Base-by-base conservation (phyloP, 2,888 invertebrate genomes). In the Sicus ferrugineus region DNA sequence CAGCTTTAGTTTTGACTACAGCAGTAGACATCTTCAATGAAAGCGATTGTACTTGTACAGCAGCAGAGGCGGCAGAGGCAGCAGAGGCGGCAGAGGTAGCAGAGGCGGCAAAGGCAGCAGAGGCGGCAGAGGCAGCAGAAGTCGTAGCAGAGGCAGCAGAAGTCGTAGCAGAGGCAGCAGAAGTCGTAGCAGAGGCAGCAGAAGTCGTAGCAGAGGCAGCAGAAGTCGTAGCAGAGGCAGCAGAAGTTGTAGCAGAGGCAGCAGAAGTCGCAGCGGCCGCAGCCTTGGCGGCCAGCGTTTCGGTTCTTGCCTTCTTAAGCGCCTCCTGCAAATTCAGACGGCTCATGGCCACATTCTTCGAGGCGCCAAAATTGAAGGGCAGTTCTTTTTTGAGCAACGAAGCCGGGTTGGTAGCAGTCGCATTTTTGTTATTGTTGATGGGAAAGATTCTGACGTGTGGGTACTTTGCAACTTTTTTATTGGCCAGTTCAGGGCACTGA, bases 301-400 rank as follows among this genome's bases (percentile, higher is more conserved):
- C 75, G 23, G 75, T 82, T 19, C 80, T 79, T 0, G 85, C 84
- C 26, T 84, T 81, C 23, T 79, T 82, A 21, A 85, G 66, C 0
- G 83, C 84, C 69, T 83, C 79, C 1, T 81, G 77, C 38, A 85
- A 74, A 77, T 84, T 84, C 73, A 80, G 70, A 2, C 85, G 81
- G 68, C 84, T 83, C 50, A 73, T 75, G 72, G 79, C 80, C 4
- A 80, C 80, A 52, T 79, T 78, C 23, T 75, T 75, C 0, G 78
- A 74, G 28, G 76, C 76, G 4, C 75, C 73, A 34, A 72, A 31
- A 2, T 71, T 71, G 2, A 23, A 7, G 14, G 38, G 3, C 3
- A 59, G 26, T 5, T 26, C 66, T 50, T 61, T 30, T 50, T 23
- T 67, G 5, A 19, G 59, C 21, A 38, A 3, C 23, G 38, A 11